Percentiles rank a stretch among this genome's conserved stretches.
These are phyloP conservation scores for Ascaphus truei DNA, from an alignment of 2,113 vertebrate genomes.

Conservation along the genomic window DNA sequence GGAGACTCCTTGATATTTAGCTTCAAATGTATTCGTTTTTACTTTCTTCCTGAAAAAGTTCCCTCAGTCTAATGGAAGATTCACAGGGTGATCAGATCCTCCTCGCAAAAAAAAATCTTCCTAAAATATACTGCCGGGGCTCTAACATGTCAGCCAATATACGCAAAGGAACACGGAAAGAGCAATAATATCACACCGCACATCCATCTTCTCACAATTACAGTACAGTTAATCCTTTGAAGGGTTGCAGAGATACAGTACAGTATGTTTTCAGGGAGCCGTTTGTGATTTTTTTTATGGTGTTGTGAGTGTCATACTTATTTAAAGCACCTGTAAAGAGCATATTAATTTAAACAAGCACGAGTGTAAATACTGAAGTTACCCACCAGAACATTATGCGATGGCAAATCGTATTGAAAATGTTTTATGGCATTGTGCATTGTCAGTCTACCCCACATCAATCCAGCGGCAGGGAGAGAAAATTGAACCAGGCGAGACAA, in stretches of 20 bases:
- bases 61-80: no score
- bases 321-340: not conserved
- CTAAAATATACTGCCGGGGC: no score
- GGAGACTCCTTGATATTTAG: no score
- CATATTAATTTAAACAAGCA: slow-evolving; percentile 31
- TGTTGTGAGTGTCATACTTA: not conserved
- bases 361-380: not conserved
- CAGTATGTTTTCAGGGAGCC: not conserved
- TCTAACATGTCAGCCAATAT: no score
- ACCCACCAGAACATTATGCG: not conserved
- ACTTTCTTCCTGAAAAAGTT: no score
- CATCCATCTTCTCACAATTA: no score
- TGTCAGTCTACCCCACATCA: slow-evolving; percentile 2
- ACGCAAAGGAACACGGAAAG: no score
- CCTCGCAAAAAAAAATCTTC: no score
- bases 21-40: no score
- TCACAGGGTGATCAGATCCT: no score
- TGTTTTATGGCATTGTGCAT: not conserved
- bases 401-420: not conserved
- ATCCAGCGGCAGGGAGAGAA: slow-evolving; percentile 8
- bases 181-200: no score
- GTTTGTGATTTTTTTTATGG: not conserved
- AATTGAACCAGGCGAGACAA: not conserved
- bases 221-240: not conserved
- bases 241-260: not conserved